A percentile compares a stretch with the other conserved stretches of the same genome.
phyloP scores from a whole-genome alignment of 1,140 invertebrate genomes.

The Eurosta solidaginis region DNA sequence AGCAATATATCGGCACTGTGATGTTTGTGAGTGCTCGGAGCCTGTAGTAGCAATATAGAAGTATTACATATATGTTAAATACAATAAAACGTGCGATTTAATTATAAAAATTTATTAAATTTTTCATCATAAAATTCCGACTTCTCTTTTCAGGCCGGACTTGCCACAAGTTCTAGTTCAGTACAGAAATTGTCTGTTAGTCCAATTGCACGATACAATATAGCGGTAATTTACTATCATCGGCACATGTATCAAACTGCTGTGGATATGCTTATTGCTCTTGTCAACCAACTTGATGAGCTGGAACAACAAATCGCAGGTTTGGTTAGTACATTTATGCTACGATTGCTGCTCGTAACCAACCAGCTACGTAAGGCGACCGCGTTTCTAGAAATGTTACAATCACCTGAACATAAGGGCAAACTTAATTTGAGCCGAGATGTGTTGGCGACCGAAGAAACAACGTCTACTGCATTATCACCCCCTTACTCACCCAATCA shows the following conservation, averaged over 20 bases:
- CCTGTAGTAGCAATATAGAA: too few species aligned
- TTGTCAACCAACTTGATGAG: constrained; percentile 76
- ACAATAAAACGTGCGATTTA: too few species aligned
- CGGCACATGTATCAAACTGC: constrained; percentile 77
- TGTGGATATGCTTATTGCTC: constrained; percentile 72
- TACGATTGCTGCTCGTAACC: constrained; percentile 53
- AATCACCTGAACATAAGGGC: constrained; percentile 40
- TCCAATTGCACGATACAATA: constrained; percentile 74
- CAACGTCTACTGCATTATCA: background rate
- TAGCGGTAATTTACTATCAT: constrained; percentile 82
- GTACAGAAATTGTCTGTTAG: background rate
- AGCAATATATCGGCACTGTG: too few species aligned
- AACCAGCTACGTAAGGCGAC: constrained; percentile 54
- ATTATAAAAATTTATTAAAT: too few species aligned
- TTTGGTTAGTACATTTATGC: constrained; percentile 61
- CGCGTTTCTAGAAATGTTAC: constrained; percentile 50
- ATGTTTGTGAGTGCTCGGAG: too few species aligned
- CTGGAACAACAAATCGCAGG: constrained; percentile 67
- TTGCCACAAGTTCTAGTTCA: background rate
- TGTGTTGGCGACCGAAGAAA: constrained; percentile 31
- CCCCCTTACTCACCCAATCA: background rate
- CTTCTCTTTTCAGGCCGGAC: background rate
- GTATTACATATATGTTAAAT: too few species aligned
- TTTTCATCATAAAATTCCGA: too few species aligned
- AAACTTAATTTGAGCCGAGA: constrained; percentile 48